These are phyloP conservation scores for Halichondria panicea DNA, from an alignment of 37 sponge, comb jelly and placozoan genomes.

Conservation along the genomic window DNA sequence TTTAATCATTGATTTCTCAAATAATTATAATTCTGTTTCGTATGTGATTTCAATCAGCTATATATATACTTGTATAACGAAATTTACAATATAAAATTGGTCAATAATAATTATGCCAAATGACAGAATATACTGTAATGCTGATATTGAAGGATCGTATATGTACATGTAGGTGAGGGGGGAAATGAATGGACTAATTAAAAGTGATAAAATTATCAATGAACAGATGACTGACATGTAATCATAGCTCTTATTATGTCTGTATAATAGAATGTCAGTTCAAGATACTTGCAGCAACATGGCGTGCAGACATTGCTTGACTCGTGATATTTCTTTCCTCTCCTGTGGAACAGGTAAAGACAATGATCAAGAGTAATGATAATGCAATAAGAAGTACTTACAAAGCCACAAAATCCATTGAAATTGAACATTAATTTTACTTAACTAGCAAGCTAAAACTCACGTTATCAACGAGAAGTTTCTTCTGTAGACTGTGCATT, in stretches of 20 bases:
- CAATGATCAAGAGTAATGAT: not conserved
- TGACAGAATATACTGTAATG: too few species aligned
- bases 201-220: not conserved
- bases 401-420: not conserved
- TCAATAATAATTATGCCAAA: not conserved
- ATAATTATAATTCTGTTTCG: not conserved
- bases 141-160: too few species aligned
- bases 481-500: conserved; percentile 21
- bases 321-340: conserved; percentile 4
- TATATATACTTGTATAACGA: not conserved
- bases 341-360: not conserved
- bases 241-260: too few species aligned
- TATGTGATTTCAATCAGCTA: not conserved
- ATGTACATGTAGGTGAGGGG: too few species aligned
- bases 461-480: conserved; percentile 14
- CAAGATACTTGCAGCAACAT: conserved; percentile 25
- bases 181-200: too few species aligned
- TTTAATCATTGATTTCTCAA: not conserved
- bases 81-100: not conserved
- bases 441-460: not conserved
- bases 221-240: not conserved
- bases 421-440: not conserved
- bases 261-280: too few species aligned
- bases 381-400: too few species aligned
- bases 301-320: conserved; percentile 27